A percentile compares a stretch with the other conserved stretches of the same genome.
Evolutionary conservation across 2,113 vertebrate species (phyloP).

Genomic region (Tachuris rubrigastra): DNA sequence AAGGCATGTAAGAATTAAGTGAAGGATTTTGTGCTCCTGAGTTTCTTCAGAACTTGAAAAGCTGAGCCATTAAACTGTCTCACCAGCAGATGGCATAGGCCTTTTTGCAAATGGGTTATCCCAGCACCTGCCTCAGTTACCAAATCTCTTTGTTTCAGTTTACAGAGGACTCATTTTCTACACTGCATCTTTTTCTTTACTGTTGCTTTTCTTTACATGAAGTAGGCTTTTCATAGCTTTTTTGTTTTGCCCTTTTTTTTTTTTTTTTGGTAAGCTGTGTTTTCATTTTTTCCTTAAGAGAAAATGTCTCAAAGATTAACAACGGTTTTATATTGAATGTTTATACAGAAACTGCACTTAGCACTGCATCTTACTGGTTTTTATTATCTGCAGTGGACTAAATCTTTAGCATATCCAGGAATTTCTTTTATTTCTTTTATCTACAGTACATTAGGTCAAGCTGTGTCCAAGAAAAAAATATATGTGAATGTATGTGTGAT

Average conservation of each 20-base stretch:
- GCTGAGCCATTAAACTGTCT: constrained; percentile 63
- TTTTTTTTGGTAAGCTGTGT: background rate
- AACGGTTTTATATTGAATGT: background rate
- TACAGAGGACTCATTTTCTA: background rate
- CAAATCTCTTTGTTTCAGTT: background rate
- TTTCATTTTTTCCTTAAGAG: background rate
- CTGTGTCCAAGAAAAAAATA: background rate
- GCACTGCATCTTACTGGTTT: background rate
- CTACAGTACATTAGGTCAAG: background rate
- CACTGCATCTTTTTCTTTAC: background rate
- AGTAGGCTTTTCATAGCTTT: background rate
- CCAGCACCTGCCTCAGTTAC: background rate
- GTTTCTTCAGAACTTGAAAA: background rate
- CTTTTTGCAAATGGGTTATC: background rate
- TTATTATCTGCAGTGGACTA: background rate
- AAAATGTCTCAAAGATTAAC: background rate
- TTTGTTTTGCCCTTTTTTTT: too few species aligned
- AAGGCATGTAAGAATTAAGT: background rate
- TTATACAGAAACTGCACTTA: background rate
- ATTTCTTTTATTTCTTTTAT: background rate
- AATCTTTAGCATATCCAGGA: background rate
- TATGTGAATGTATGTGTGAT: background rate
- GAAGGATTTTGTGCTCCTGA: background rate
- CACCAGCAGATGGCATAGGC: constrained; percentile 63
- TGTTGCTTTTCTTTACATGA: background rate